Evolutionary conservation across 1,140 invertebrate species (phyloP), one percentile per base, ranked within the genome.

Genomic region (Pseudomyrmex cubaensis): DNA sequence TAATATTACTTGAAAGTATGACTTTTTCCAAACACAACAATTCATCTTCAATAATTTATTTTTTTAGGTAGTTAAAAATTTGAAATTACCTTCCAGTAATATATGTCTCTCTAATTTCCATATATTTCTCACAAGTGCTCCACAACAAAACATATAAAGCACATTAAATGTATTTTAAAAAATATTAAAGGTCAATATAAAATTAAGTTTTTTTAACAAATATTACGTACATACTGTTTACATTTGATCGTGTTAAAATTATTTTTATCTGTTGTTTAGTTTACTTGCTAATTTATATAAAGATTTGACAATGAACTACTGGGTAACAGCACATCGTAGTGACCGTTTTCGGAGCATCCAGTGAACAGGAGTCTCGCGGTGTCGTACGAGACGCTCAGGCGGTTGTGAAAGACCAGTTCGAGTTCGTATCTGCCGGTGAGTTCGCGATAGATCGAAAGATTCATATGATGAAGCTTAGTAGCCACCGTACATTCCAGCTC

Each of bases 401-500:
- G 88, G 54, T 90, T 93, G 66, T 92, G 78, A 59, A 93, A 89
- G 62, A 93, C 88, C 9, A 91, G 82, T 35, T 91, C 83, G 0
- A 93, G 76, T n/a, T 90, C 82, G n/a, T 85, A 82, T 8, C 57
- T 64, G 1, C 76, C 84, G 1, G 82, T 62, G 25, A 91, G 83
- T 20, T 91, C 82, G 0, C 92, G 91, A 83, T 93, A 93, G 44
- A 93, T 93, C 13, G 92, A 91, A 2, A 93, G 84, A 88, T 92
- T 93, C 86, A 92, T 89, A n/a, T 78, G 77, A 56, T 93, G 83
- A 0, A 93, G 70, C 63, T 90, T 93, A 0, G 92, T 90, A 1
- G 91, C 92, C 8, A 93, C 89, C 0, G 85, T 90, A 46, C 92
- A 93, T 52, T 93, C 92, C n/a, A 93, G 82, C 44, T 93, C 92